Evolutionary conservation across 1,140 invertebrate genomes (phyloP), one percentile per base, ranked within the genome.

Genomic region (Luehdorfia chinensis): DNA sequence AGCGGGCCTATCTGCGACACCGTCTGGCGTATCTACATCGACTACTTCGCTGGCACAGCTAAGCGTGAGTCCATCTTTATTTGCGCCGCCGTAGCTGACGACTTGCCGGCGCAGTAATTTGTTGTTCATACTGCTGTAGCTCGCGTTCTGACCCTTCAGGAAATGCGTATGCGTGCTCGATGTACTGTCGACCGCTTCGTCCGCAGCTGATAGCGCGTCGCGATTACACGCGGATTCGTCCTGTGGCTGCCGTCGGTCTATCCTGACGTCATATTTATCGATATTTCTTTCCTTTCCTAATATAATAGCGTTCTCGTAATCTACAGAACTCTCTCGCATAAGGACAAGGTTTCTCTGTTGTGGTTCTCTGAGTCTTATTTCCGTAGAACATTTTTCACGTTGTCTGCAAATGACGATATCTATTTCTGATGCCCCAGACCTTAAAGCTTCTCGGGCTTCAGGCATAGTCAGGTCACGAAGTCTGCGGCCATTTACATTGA

Each of bases 401-500:
- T 77, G 87, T 50, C 86, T 86, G 37, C 90, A 90, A 16, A 94
- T 90, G 3, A 95, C 90, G 25, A 96, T 91, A 63, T 95, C 92
- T 13, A 96, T 92, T 48, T 94, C 90, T 8, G 89, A 88, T 8
- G 92, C 88, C 0, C 90, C 88, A 14, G 88, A 90, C 21, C 89
- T 88, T 6, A 96, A 81, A 23, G 93, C 89, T 65, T 92, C 90
- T 47, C 91, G 90, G 1, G 94, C 94, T 84, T 95, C 94, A 1
- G 91, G 83, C 87, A 95, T 93, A 6, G 90, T 91, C 9, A 95
- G 75, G 8, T 94, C 93, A 15, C 93, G 89, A 44, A 96, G 77
- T 60, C 91, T 87, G 55, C 90, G 88, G 0, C 94, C 94, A 75
- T 96, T 96, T 0, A 96, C 93, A 60, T 94, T 95, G 4, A 96